Base-by-base conservation (phyloP, 2,113 vertebrate species). In the Lota lota region DNA sequence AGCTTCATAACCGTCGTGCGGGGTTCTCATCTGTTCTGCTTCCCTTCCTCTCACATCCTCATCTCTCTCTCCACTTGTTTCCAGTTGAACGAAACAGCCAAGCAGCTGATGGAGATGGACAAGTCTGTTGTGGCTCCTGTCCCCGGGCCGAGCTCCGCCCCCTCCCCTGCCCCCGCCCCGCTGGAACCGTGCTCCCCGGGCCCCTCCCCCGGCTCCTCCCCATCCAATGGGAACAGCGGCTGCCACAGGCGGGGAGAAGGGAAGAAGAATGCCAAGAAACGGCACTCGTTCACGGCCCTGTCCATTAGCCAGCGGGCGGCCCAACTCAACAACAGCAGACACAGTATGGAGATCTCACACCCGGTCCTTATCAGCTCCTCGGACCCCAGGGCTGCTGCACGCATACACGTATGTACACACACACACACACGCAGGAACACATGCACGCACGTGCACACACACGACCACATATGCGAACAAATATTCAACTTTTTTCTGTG, bases 271-370 rank as follows among this genome's bases (percentile, higher is more conserved):
- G 80, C 97, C 82, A 99, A 99, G 92, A 99, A 99, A 78, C 93
- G 97, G 0, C 97, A 99, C 72, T 99, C 97, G 36, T 99, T 99
- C 88, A 96, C 95, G 0, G 94, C 97, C 0, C 93, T 99, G 81
- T 97, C 96, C 22, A 94, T 98, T 90, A 97, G 94, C 0, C 97
- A 99, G 91, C 94, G 95, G 70, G 93, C 96, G 17, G 93, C 95
- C 1, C 96, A 96, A 77, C 92, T 94, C 70, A 95, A 95, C 90
- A 97, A 98, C 90, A 92, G 97, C 90, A 92, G 97, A 73, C 97
- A 97, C 85, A 99, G 97, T 79, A 98, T 99, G 97, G 97, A 99
- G 88, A 99, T 99, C 84, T 99, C 96, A 0, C 95, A 96, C 8
- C 97, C 97, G 0, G 94, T 99, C 22, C 93, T 99, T 79, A 98